These are phyloP conservation scores for Philonicus albiceps DNA, from an alignment of 2,888 invertebrate genomes.

Conservation along the genomic window DNA sequence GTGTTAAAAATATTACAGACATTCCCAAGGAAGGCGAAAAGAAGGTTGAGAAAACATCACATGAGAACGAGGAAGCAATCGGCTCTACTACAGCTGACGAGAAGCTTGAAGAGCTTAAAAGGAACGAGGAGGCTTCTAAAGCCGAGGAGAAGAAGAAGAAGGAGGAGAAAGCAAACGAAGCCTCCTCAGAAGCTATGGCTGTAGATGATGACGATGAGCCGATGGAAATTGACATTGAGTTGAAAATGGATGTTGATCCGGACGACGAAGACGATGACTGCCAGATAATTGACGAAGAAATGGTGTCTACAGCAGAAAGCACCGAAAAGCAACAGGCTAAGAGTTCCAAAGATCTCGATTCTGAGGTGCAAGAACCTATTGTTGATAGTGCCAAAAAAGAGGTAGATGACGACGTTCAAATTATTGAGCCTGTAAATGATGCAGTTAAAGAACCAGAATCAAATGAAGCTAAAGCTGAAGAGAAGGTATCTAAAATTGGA, in stretches of 20 bases:
- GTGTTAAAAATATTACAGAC: background rate
- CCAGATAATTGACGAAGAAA: constrained; percentile 22
- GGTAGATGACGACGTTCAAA: background rate
- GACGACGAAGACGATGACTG: background rate
- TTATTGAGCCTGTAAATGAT: background rate
- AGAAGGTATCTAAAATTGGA: background rate
- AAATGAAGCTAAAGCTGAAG: background rate
- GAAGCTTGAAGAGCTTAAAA: background rate
- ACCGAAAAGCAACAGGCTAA: background rate
- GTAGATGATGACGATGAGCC: background rate
- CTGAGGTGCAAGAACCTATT: constrained; percentile 19
- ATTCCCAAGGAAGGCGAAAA: background rate
- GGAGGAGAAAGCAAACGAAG: background rate
- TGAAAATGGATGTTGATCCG: constrained; percentile 22
- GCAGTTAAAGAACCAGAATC: background rate
- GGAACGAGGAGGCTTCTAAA: background rate
- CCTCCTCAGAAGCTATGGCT: background rate
- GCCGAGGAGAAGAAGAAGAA: background rate
- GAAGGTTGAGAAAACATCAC: background rate
- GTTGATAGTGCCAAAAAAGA: background rate
- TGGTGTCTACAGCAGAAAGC: background rate
- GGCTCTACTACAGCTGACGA: background rate
- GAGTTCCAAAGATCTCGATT: constrained; percentile 37
- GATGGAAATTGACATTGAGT: constrained; percentile 23
- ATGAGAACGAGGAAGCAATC: background rate